These are phyloP conservation scores for Melanotaenia nigrans DNA, from an alignment of 2,797 vertebrate species.

Conservation along the genomic window DNA sequence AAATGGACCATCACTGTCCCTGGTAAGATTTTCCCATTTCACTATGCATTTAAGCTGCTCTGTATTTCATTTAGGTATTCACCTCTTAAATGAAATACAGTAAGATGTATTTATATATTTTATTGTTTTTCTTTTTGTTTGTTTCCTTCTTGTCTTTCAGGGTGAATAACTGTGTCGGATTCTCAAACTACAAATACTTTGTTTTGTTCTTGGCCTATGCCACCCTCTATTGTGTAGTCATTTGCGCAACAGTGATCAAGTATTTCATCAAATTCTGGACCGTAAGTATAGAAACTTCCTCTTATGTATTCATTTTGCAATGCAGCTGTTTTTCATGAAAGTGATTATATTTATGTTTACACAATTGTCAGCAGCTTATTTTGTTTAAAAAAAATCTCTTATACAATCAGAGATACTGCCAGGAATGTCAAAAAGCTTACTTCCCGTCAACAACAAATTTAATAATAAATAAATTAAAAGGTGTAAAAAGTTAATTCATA, in stretches of 20 bases:
- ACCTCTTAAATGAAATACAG: neutral
- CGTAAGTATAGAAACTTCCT: slow-evolving; percentile 82
- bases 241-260: slow-evolving; percentile 91
- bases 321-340: neutral
- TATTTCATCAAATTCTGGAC: slow-evolving; percentile 99
- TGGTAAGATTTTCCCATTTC: slow-evolving; percentile 82
- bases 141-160: slow-evolving; percentile 73
- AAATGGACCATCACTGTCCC: slow-evolving; percentile 99
- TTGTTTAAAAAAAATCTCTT: neutral
- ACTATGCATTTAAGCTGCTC: neutral
- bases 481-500: neutral
- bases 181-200: slow-evolving; percentile 99
- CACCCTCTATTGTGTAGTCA: slow-evolving; percentile 92
- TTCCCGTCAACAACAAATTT: neutral
- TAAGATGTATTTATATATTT: neutral
- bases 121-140: neutral
- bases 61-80: neutral
- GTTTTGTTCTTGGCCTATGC: slow-evolving; percentile 94
- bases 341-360: neutral
- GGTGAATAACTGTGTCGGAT: slow-evolving; percentile 99
- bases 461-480: neutral
- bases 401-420: neutral
- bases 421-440: neutral
- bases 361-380: neutral
- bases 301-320: neutral